These are phyloP conservation scores for Channa argus DNA, from an alignment of 2,113 vertebrate genomes.

Conservation along the genomic window DNA sequence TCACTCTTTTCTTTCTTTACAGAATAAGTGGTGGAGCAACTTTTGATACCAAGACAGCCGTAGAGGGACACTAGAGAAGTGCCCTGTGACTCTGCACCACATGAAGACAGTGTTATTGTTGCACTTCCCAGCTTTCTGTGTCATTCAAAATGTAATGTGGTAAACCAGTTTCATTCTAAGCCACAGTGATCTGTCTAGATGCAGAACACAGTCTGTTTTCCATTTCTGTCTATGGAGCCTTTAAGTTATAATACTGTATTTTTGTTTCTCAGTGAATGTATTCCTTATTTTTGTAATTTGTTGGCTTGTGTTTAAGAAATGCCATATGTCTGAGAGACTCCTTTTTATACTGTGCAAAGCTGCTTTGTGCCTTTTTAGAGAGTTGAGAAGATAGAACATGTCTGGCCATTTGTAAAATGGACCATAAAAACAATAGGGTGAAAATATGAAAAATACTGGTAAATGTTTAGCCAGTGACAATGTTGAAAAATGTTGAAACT, in stretches of 20 bases:
- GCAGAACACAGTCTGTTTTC: slow-evolving; percentile 34
- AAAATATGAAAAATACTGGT: not conserved
- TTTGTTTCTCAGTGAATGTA: slow-evolving; percentile 62
- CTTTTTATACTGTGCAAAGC: slow-evolving; percentile 50
- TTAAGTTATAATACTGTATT: slow-evolving; percentile 36
- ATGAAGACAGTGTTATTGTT: slow-evolving; percentile 70
- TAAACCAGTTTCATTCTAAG: slow-evolving; percentile 34
- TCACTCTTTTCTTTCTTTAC: slow-evolving; percentile 60
- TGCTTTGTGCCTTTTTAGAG: slow-evolving; percentile 70
- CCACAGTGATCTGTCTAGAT: slow-evolving; percentile 43
- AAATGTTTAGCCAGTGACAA: slow-evolving; percentile 15
- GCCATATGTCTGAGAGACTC: slow-evolving; percentile 24
- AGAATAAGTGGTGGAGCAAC: slow-evolving; percentile 77
- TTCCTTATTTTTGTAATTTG: slow-evolving; percentile 38
- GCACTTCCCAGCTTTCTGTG: slow-evolving; percentile 59
- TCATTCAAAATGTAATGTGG: slow-evolving; percentile 40
- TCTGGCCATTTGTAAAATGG: slow-evolving; percentile 3
- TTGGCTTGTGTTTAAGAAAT: slow-evolving; percentile 31
- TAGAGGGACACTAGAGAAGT: slow-evolving; percentile 79
- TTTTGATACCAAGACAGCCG: slow-evolving; percentile 83
- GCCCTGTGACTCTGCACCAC: slow-evolving; percentile 36
- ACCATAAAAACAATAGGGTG: slow-evolving; percentile 1
- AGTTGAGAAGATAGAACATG: slow-evolving; percentile 9
- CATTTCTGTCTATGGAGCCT: slow-evolving; percentile 30
- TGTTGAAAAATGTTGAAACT: not conserved